phyloP scores from a whole-genome alignment of 2,888 invertebrate genomes.

The Omphaloscelis lunosa region DNA sequence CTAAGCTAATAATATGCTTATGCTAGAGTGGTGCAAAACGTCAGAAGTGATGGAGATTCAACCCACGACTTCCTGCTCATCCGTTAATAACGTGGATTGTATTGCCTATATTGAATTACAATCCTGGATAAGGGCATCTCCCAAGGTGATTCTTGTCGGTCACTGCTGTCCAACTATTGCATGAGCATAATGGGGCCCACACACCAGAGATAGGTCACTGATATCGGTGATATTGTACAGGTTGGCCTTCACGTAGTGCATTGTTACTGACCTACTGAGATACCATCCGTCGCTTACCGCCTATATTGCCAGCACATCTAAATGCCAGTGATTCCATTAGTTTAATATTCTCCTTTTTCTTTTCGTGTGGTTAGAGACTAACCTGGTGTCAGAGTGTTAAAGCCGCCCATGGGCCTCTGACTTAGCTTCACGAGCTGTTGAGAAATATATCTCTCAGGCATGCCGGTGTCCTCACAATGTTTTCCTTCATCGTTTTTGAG shows the following conservation, averaged over 20 bases:
- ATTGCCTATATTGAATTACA: conserved; percentile 1
- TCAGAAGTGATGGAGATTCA: neutral
- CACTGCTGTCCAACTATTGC: neutral
- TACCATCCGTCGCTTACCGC: neutral
- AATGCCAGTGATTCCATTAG: neutral
- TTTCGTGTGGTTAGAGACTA: too few relatives aligned
- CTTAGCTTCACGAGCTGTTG: too few relatives aligned
- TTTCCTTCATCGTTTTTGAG: too few relatives aligned
- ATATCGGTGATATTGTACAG: neutral
- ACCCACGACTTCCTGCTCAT: neutral
- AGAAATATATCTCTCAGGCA: too few relatives aligned
- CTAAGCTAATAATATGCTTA: neutral
- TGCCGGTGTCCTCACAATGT: too few relatives aligned
- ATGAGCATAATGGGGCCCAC: neutral
- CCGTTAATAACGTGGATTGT: neutral
- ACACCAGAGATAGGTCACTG: neutral
- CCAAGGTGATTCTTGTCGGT: neutral
- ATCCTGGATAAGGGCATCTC: neutral
- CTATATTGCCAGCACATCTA: neutral
- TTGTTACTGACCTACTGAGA: neutral
- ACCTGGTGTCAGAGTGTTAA: too few relatives aligned
- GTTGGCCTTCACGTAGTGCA: neutral
- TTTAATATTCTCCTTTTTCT: too few relatives aligned
- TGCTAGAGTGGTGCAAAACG: neutral
- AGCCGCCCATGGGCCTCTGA: too few relatives aligned